These are phyloP conservation scores for Callionymus lyra DNA, from an alignment of 2,113 vertebrate species.

Conservation along the genomic window DNA sequence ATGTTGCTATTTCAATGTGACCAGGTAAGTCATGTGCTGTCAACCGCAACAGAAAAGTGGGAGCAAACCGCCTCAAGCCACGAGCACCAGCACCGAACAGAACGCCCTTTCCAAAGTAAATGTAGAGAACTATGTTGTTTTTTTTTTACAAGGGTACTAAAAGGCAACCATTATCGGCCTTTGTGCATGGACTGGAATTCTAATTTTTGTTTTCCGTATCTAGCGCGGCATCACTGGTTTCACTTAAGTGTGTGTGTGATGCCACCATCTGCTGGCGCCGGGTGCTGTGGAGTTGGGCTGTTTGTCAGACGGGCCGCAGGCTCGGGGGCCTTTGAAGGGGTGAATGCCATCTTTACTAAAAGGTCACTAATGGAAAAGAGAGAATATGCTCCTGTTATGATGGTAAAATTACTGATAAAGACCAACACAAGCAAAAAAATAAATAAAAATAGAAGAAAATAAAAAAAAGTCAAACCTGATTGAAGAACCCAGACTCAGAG, in stretches of 20 bases:
- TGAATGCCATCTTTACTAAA: slow-evolving; percentile 92
- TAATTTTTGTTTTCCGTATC: background rate
- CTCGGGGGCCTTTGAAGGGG: slow-evolving; percentile 99
- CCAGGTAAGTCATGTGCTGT: slow-evolving; percentile 88
- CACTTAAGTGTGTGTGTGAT: slow-evolving; percentile 17
- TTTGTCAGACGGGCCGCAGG: slow-evolving; percentile 95
- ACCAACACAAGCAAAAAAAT: slow-evolving; percentile 5
- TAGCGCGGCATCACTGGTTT: slow-evolving; percentile 4
- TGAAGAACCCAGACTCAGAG: too few relatives aligned
- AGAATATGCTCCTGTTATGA: slow-evolving; percentile 39
- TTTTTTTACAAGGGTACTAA: too few relatives aligned
- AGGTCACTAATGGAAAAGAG: slow-evolving; percentile 39
- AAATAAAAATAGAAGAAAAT: too few relatives aligned
- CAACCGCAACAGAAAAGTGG: slow-evolving; percentile 99
- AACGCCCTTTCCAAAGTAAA: slow-evolving; percentile 3
- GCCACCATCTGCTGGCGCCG: slow-evolving; percentile 75
- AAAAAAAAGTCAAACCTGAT: too few relatives aligned
- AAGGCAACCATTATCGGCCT: too few relatives aligned
- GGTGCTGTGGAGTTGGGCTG: slow-evolving; percentile 88
- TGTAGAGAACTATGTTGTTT: too few relatives aligned
- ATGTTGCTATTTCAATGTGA: slow-evolving; percentile 11
- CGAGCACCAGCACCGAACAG: slow-evolving; percentile 78
- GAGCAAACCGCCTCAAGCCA: slow-evolving; percentile 96
- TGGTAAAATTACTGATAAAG: slow-evolving; percentile 21
- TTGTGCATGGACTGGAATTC: too few relatives aligned